Evolutionary conservation across 2,113 vertebrate genomes (phyloP), one percentile per base, ranked within the genome.

Genomic region (Lonchura striata): DNA sequence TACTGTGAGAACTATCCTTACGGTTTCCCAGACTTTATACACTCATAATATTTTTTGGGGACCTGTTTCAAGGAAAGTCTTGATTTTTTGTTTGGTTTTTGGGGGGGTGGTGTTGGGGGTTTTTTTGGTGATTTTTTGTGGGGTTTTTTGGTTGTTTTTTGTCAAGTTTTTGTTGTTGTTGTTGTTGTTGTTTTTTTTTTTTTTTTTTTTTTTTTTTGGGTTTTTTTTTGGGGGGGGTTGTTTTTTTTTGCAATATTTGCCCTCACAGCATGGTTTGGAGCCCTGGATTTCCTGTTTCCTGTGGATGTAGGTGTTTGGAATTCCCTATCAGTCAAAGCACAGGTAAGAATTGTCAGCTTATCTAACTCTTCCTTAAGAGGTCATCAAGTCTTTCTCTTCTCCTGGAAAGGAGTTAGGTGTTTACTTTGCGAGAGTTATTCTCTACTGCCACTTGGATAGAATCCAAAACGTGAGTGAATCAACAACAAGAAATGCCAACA

Each of bases 1-100:
- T 18, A 31, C 18, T 37, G 2, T 24, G 10, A 0, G 0, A 57
- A 33, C 4, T 81, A 11, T 39, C 80, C 21, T 72, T 80, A 42
- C 15, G 41, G 14, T 27, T 68, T 9, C 27, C 33, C 47, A 37
- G 52, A 52, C 7, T 46, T 72, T 5, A 31, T 9, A 41, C 2
- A n/a, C 1, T 15, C 3, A 5, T 33, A 35, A 52, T 2, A 25
- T 60, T 94, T 82, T 60, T 94, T 82, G 72, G 11, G 21, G 35
- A 35, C 2, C 6, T 30, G 11, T 65, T 84, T 66, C 35, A 64
- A 81, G 21, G 23, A 72, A 83, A 86, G 5, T 8, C 3, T 5
- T 21, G 39, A 10, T 9, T 39, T 39, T 39, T n/a, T n/a, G n/a
- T n/a, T n/a, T n/a, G n/a, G n/a, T n/a, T n/a, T n/a, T n/a, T n/a